Percentiles rank a stretch among this genome's conserved stretches.
phyloP scores from a whole-genome alignment of 92 coral and sea anemone species.

The Ricordea florida region DNA sequence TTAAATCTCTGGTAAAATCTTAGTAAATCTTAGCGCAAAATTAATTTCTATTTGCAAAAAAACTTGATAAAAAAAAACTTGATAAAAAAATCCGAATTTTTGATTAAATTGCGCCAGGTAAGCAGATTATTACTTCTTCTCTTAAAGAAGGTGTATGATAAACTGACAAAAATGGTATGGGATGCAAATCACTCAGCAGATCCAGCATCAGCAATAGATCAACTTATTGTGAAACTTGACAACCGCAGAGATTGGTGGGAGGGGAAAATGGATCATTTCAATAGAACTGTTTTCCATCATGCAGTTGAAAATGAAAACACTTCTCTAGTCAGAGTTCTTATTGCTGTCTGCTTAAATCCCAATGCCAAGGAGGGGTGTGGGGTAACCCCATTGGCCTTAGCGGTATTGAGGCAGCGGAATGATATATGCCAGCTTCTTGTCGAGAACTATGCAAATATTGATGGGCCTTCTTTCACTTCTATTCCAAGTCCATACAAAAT shows the following conservation, averaged over 20 bases:
- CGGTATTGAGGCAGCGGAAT: slow-evolving; percentile 16
- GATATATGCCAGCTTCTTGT: slow-evolving; percentile 38
- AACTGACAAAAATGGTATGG: slow-evolving; percentile 46
- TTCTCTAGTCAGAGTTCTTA: slow-evolving; percentile 19
- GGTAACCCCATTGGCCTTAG: slow-evolving; percentile 29
- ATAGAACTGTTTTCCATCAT: slow-evolving; percentile 37
- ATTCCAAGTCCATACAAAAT: slow-evolving; percentile 41
- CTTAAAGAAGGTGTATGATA: slow-evolving; percentile 39
- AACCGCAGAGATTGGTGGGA: slow-evolving; percentile 22
- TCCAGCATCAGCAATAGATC: not conserved
- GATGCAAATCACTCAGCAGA: slow-evolving; percentile 7
- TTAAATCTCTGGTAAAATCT: too few species aligned
- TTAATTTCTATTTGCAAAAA: too few species aligned
- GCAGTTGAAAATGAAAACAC: slow-evolving; percentile 22
- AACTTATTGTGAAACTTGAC: not conserved
- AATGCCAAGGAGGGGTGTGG: slow-evolving; percentile 58
- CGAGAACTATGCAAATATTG: slow-evolving; percentile 19
- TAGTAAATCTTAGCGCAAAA: too few species aligned
- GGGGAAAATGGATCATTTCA: slow-evolving; percentile 10
- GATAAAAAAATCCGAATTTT: too few species aligned
- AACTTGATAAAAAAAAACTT: too few species aligned
- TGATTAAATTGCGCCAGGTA: too few species aligned
- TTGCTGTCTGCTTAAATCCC: slow-evolving; percentile 37
- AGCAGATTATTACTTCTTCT: too few species aligned
- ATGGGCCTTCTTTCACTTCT: slow-evolving; percentile 28